Evolutionary conservation across 2,113 vertebrate genomes (phyloP), one percentile per base, ranked within the genome.

Genomic region (Nesospiza acunhae): DNA sequence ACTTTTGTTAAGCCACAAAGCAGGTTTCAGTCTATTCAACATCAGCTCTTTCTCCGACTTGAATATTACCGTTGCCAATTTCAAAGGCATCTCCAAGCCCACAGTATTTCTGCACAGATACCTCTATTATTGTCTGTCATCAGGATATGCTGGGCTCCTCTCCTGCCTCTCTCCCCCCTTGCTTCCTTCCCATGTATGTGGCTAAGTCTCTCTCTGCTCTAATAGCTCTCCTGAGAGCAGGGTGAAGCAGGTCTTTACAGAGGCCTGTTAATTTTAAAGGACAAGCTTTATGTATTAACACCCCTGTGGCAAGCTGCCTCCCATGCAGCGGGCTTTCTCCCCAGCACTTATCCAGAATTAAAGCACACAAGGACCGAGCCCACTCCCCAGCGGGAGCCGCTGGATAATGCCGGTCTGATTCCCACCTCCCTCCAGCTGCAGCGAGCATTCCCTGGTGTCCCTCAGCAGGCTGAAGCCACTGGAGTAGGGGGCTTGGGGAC

Each of bases 211-310:
- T 95, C 94, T 94, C 78, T 94, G 90, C 97, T 92, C 95, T 98
- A 98, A 97, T 92, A 98, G 97, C 95, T 98, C 98, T 97, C 96
- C 58, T 13, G 94, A 96, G 98, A 97, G 86, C 74, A 35, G 84
- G 96, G 94, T 91, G 94, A 97, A 98, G 97, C 94, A 91, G 96
- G 80, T 90, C 92, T 97, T 96, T 96, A 97, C 53, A 47, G 94
- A 96, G 97, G 87, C 97, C 98, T 95, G 97, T 97, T 98, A 96
- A 97, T 98, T 98, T 97, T 96, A 97, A 96, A 97, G 60, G 93
- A 90, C 95, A 96, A 97, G 94, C 88, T 95, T 89, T 91, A 24
- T 66, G 19, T 59, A 90, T 93, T 84, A 87, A 77, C 91, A 90
- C 66, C 69, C 79, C 93, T 30, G 84, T 89, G 94, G 80, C 35